These are phyloP conservation scores for Papilio xuthus DNA, from an alignment of 1,140 invertebrate species.

Conservation along the genomic window DNA sequence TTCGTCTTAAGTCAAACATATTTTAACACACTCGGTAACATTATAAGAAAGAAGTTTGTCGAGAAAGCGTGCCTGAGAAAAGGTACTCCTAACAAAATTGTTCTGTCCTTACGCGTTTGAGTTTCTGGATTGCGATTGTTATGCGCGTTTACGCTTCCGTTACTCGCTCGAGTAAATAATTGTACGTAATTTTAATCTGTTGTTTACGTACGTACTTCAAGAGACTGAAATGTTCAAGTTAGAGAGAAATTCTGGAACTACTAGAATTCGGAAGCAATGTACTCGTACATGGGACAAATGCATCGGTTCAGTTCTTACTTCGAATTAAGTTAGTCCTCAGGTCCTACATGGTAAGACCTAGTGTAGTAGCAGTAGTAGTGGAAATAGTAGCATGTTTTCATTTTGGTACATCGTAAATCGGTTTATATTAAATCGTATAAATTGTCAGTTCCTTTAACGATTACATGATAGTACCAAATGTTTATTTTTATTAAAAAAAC, in stretches of 20 bases:
- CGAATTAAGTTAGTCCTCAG: not conserved
- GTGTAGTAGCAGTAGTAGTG: too few species aligned
- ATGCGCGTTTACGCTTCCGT: conserved; percentile 1
- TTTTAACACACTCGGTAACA: not conserved
- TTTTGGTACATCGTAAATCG: too few species aligned
- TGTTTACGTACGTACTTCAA: not conserved
- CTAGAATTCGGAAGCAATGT: not conserved
- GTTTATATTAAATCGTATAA: not conserved
- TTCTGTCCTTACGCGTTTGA: conserved; percentile 2
- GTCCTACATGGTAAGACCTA: not conserved
- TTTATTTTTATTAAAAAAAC: not conserved
- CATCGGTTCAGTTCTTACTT: not conserved
- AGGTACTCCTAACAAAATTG: conserved; percentile 22
- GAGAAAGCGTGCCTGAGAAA: not conserved
- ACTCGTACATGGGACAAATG: not conserved
- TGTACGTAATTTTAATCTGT: conserved; percentile 1
- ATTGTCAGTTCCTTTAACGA: not conserved
- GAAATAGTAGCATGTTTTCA: not conserved
- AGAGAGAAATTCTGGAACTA: not conserved
- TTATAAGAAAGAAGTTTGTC: not conserved
- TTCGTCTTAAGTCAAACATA: not conserved
- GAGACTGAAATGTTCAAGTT: not conserved
- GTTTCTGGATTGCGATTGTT: conserved; percentile 10
- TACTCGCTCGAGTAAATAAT: conserved; percentile 19
- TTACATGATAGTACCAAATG: not conserved